Evolutionary conservation across 1,140 invertebrate species (phyloP).

Genomic region (Drosophila rhopaloa): DNA sequence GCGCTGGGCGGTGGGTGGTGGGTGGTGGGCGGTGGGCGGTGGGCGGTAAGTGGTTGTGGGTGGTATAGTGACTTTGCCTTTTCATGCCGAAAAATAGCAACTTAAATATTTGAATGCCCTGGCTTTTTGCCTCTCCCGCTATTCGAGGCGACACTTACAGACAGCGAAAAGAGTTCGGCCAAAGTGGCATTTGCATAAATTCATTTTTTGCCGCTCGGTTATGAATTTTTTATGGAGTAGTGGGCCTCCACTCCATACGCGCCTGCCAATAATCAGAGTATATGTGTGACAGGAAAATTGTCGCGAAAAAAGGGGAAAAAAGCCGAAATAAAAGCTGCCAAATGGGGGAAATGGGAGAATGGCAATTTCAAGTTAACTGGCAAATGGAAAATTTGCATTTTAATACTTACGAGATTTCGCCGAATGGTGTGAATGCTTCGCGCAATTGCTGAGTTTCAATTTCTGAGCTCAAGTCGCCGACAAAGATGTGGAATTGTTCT

Average conservation of each 20-base stretch:
- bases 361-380: constrained; percentile 60
- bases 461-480: constrained; percentile 99
- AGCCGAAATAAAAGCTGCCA: constrained; percentile 36
- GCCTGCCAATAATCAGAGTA: constrained; percentile 65
- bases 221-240: constrained; percentile 71
- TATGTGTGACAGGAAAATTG: constrained; percentile 48
- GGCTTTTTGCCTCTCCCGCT: constrained; percentile 11
- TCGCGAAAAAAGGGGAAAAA: constrained; percentile 1
- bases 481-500: constrained; percentile 99
- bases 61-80: constrained; percentile 58
- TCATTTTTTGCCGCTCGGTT: constrained; percentile 57
- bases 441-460: constrained; percentile 98
- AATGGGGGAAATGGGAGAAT: constrained; percentile 31
- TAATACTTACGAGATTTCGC: constrained; percentile 95
- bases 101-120: constrained; percentile 71
- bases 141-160: constrained; percentile 36
- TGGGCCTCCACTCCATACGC: constrained; percentile 35
- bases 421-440: constrained; percentile 98
- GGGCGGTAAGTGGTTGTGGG: constrained; percentile 19
- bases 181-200: constrained; percentile 80
- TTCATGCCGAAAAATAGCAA: constrained; percentile 71
- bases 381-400: constrained; percentile 80
- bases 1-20: constrained; percentile 27
- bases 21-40: constrained; percentile 13
- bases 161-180: constrained; percentile 68